Evolutionary conservation across 2,113 vertebrate genomes (phyloP).

Genomic region (Xenus cinereus): DNA sequence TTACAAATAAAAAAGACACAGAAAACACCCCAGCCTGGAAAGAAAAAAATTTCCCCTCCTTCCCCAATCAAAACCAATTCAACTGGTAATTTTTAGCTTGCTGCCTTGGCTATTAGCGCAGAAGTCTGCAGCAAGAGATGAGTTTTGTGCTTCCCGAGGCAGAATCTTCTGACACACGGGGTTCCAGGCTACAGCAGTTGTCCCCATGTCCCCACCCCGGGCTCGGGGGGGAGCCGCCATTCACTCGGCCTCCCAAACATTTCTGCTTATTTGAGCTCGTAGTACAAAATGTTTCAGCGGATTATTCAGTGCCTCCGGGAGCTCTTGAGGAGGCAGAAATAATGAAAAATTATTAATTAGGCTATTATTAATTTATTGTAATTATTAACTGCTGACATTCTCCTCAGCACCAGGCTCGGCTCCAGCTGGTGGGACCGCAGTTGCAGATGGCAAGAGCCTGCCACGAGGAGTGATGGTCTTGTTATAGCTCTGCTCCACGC

Average conservation of each 20-base stretch:
- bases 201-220: neutral
- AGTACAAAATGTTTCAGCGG: neutral
- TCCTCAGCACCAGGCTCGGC: neutral
- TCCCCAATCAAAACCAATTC: neutral
- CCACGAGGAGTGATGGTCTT: neutral
- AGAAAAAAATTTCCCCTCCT: neutral
- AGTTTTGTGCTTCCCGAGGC: neutral
- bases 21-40: neutral
- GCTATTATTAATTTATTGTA: neutral
- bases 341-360: conserved; percentile 1
- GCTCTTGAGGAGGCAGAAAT: neutral
- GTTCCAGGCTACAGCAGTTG: neutral
- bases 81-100: neutral
- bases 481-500: neutral
- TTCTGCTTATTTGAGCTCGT: neutral
- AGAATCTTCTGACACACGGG: neutral
- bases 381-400: neutral
- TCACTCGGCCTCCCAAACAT: neutral
- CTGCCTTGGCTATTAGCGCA: neutral
- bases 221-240: accelerated
- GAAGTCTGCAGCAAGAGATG: neutral
- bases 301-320: neutral
- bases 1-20: neutral
- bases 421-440: neutral
- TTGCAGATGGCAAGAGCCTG: neutral